A percentile compares a stretch with the other conserved stretches of the same genome.
phyloP scores from a whole-genome alignment of 2,888 invertebrate species.

The Ernsta delagoae region DNA sequence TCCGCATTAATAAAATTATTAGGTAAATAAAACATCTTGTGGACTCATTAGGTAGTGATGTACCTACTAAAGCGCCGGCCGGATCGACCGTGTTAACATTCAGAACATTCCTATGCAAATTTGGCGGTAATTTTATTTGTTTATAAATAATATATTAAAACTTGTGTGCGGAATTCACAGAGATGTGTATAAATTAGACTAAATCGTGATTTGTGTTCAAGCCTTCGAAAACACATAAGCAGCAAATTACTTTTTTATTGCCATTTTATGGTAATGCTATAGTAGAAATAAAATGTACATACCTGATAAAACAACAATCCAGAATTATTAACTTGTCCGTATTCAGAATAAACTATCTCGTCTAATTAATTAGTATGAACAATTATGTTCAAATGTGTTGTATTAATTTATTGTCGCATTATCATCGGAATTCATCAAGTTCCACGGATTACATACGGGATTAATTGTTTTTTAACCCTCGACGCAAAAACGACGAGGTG shows the following conservation, averaged over 20 bases:
- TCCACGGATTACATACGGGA: too few relatives aligned
- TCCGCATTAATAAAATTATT: neutral
- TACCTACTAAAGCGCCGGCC: neutral
- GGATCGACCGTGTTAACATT: conserved; percentile 3
- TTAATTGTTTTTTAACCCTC: too few relatives aligned
- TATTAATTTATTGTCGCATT: too few relatives aligned
- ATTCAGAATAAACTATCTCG: neutral
- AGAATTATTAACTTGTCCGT: neutral
- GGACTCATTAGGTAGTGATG: neutral
- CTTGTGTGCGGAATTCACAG: conserved; percentile 2
- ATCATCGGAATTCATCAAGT: too few relatives aligned
- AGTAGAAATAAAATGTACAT: neutral
- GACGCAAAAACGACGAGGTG: too few relatives aligned
- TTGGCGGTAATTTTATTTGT: conserved; percentile 19
- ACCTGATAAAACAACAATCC: neutral
- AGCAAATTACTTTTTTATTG: neutral
- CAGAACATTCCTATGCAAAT: conserved; percentile 16
- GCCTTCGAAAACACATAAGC: conserved; percentile 2
- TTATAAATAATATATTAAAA: conserved; percentile 3
- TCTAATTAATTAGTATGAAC: too few relatives aligned
- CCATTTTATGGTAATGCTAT: conserved; percentile 3
- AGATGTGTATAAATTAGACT: conserved; percentile 8
- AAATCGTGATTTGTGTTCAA: conserved; percentile 1
- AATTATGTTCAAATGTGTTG: too few relatives aligned
- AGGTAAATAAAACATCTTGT: neutral